Conservation (phyloP, 2,888 invertebrate genomes). For the Isotomurus palustris region DNA sequence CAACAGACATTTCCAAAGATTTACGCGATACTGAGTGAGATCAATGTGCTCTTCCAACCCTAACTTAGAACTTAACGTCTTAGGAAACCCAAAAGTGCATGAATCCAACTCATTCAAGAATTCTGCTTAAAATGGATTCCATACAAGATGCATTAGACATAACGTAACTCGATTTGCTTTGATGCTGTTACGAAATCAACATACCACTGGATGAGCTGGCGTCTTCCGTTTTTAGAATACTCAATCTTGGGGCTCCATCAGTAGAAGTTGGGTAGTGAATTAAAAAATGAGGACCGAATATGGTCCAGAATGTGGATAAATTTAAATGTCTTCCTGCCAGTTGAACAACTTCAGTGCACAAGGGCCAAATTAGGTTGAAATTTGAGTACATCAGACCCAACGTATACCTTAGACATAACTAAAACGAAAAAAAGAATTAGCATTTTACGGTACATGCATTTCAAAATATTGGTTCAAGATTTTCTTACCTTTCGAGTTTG, state of each 20-base stretch:
- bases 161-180: too few species aligned
- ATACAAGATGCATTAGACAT: too few species aligned
- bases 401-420: constrained; percentile 33
- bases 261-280: constrained; percentile 8
- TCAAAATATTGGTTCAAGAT: not conserved
- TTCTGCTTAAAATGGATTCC: not conserved
- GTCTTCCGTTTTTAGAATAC: not conserved
- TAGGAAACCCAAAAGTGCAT: constrained; percentile 17
- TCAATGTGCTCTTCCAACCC: constrained; percentile 25
- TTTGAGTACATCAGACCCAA: constrained; percentile 37
- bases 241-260: not conserved
- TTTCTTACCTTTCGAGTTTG: constrained; percentile 22
- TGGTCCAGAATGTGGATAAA: constrained; percentile 21
- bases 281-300: constrained; percentile 28
- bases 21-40: constrained; percentile 23
- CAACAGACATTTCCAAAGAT: constrained; percentile 33
- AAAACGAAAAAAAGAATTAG: not conserved
- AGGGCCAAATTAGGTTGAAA: constrained; percentile 30
- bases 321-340: constrained; percentile 30
- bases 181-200: too few species aligned
- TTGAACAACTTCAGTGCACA: constrained; percentile 28
- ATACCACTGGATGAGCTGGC: too few species aligned
- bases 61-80: constrained; percentile 7
- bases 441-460: not conserved
- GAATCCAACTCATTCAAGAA: not conserved